phyloP scores from a whole-genome alignment of 2,113 vertebrate genomes.

The Zosterops pallidus region DNA sequence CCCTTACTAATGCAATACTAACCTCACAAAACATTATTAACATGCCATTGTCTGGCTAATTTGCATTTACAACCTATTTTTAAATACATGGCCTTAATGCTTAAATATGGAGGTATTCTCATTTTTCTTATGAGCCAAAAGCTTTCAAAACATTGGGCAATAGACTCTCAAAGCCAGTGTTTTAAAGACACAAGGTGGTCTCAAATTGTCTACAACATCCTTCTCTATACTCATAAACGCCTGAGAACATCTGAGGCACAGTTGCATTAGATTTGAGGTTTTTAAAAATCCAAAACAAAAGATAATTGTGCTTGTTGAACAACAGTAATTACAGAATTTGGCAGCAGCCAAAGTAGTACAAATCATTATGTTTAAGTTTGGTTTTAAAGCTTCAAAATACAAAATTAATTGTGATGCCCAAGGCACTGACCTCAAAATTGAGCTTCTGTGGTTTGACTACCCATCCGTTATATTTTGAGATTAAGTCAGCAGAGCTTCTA shows the following conservation, averaged over 20 bases:
- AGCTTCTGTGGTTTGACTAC: slow-evolving; percentile 59
- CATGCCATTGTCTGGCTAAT: slow-evolving; percentile 21
- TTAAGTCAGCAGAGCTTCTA: slow-evolving; percentile 14
- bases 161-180: background rate
- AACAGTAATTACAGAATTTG: slow-evolving; percentile 56
- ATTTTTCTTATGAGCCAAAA: background rate
- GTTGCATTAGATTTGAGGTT: slow-evolving; percentile 10
- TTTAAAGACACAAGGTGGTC: background rate
- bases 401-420: slow-evolving; percentile 40
- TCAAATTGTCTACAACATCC: background rate
- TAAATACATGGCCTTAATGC: background rate
- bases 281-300: slow-evolving; percentile 34
- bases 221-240: background rate
- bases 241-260: background rate
- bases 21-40: slow-evolving; percentile 24
- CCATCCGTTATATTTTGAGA: slow-evolving; percentile 33
- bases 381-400: slow-evolving; percentile 39
- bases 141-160: background rate
- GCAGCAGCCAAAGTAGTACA: slow-evolving; percentile 29
- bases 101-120: background rate
- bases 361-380: slow-evolving; percentile 36
- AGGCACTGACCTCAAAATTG: slow-evolving; percentile 47
- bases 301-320: slow-evolving; percentile 60
- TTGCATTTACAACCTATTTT: slow-evolving; percentile 19
- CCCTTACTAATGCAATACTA: background rate